Conservation (phyloP, 2,797 vertebrate genomes). For the Melanotaenia parkinsoni region DNA sequence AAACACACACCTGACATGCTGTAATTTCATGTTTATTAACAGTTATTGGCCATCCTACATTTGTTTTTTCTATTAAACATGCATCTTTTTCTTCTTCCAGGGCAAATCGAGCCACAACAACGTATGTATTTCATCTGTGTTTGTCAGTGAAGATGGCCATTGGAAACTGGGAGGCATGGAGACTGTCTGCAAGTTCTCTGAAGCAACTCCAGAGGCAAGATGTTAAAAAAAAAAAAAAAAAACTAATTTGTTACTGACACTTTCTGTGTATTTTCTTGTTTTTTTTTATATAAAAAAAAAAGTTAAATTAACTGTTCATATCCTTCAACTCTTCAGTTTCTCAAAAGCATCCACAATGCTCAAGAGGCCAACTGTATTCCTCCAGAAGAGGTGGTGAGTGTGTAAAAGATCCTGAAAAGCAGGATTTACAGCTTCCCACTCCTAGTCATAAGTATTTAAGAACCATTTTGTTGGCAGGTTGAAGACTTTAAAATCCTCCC, state of each 20-base stretch:
- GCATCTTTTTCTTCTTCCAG: slow-evolving; percentile 68
- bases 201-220: slow-evolving; percentile 92
- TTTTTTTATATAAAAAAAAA: not conserved
- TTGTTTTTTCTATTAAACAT: not conserved
- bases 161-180: slow-evolving; percentile 99
- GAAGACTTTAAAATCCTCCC: slow-evolving; percentile 84
- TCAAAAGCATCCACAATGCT: slow-evolving; percentile 84
- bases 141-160: slow-evolving; percentile 96
- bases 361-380: slow-evolving; percentile 88
- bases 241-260: not conserved
- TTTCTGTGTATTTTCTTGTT: not conserved
- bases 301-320: not conserved
- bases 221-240: not conserved
- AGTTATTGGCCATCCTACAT: not conserved
- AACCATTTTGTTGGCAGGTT: slow-evolving; percentile 64
- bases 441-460: slow-evolving; percentile 12
- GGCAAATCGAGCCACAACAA: slow-evolving; percentile 98
- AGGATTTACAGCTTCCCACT: not conserved
- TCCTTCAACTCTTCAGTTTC: slow-evolving; percentile 83
- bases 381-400: slow-evolving; percentile 88
- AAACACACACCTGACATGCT: not conserved
- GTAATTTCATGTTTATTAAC: not conserved
- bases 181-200: slow-evolving; percentile 91
- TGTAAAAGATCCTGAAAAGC: not conserved
- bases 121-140: slow-evolving; percentile 91